Base-by-base conservation (phyloP, 2,797 vertebrate species). In the Sebastiscus albofasciatus region DNA sequence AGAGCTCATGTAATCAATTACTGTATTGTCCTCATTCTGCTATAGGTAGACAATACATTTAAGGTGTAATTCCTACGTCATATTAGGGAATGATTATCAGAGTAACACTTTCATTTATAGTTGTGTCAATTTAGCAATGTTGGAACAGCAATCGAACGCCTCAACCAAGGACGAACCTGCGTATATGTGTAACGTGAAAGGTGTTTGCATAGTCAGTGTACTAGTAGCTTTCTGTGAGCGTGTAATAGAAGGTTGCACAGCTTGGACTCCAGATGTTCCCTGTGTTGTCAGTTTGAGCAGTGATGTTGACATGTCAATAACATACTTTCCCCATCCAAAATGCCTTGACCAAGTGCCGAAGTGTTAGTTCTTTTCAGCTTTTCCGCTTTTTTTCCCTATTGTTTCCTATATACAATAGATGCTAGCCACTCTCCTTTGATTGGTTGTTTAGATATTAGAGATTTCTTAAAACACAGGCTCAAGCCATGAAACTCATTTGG, bases 311-410 rank as follows among this genome's bases (percentile, higher is more conserved):
- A 62, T 74, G 82, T 71, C 73, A 70, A 24, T 82, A 29, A 82
- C 75, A 80, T 54, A 7, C 61, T 60, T 24, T 22, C 49, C 68
- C 72, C 59, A 61, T 90, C 82, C 76, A 80, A 26, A 87, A 90
- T 77, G 85, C 88, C 89, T 86, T 85, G 80, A 90, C 75, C 73
- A 80, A 77, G 79, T 88, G 77, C 86, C 77, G 8, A 81, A 88
- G 83, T 74, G 72, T 75, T 1, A 6, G 39, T 67, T 82, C 58
- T 65, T 72, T 61, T 69, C 65, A 10, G 8, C 65, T 18, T 34
- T 76, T 75, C 60, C 80, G 62, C 20, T 46, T 62, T 39, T 36
- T 67, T 39, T 4, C 1, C 20, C 31, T 34, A 1, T 54, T 8
- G 36, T 68, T 67, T 31, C 18, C 39, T 27, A 11, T 27, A 11